Evolutionary conservation across 2,113 vertebrate genomes (phyloP).

Genomic region (Clinocottus analis): DNA sequence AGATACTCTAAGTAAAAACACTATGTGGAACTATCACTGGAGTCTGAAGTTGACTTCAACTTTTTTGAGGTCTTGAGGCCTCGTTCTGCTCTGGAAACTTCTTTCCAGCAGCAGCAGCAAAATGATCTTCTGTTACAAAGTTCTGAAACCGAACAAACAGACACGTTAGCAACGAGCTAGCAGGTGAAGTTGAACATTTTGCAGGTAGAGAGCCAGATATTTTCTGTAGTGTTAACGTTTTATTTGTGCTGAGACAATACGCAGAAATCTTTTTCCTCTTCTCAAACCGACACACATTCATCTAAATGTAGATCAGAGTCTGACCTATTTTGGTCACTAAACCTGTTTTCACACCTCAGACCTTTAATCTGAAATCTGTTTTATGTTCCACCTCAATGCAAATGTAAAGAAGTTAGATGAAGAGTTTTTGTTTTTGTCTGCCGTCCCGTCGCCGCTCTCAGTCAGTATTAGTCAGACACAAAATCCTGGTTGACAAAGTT

Average conservation of each 20-base stretch:
- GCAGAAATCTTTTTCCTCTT: conserved; percentile 9
- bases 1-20: neutral
- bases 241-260: neutral
- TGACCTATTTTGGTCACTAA: conserved; percentile 17
- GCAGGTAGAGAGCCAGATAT: no score
- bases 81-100: neutral
- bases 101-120: neutral
- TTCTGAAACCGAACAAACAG: neutral
- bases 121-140: neutral
- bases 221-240: neutral
- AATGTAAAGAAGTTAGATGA: no score
- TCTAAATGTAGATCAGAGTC: neutral
- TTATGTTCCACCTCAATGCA: no score
- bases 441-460: no score
- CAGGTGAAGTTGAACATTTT: neutral
- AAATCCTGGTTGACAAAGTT: no score
- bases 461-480: no score
- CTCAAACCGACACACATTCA: neutral
- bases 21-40: neutral
- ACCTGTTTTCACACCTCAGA: neutral
- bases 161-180: neutral
- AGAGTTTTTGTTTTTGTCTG: no score
- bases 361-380: neutral
- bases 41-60: neutral
- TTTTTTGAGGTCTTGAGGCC: neutral